Base-by-base conservation (phyloP, 2,797 vertebrate species). In the Loris lydekkerianus region DNA sequence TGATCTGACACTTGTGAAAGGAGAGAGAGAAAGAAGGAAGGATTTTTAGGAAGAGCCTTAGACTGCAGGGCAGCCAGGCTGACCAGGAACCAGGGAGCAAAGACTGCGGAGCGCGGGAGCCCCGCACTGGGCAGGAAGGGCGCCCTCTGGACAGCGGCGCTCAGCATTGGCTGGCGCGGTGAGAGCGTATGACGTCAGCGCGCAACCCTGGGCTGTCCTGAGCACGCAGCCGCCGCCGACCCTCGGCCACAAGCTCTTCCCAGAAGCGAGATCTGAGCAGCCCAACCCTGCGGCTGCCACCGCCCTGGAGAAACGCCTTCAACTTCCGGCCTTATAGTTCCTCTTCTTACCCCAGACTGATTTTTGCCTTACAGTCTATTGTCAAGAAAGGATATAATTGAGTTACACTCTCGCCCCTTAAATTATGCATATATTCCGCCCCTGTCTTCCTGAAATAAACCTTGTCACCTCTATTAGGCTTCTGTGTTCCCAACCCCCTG, bases 341-440 rank as follows among this genome's bases (percentile, higher is more conserved):
- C 61, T 93, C 67, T 86, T 94, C 76, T 63, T 84, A 23, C 9
- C 20, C 18, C 7, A 82, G 25, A 8, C 27, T 76, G 31, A 61
- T 46, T 75, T 77, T 53, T 63, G 7, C 49, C 58, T 87, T 78
- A 15, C n/a, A 58, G 14, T 49, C 34, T 63, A 0, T 78, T 89
- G 49, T 67, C 14, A 31, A 88, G 76, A 96, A 93, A 58, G 46
- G 73, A 31, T 43, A 73, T 37, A 69, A 25, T 34, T 91, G 21
- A 76, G 90, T 67, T 78, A 43, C 53, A 15, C 34, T 77, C 77
- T 89, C 70, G 31, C 46, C 84, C 86, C 89, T 56, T 75, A 69
- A 72, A 27, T 83, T 83, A 84, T 43, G 10, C 18, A 23, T n/a
- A 60, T 31, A 75, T 83, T 86, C 31, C 90, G 94, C 37, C n/a